These are phyloP conservation scores for Pteruthius melanotis DNA, from an alignment of 2,113 vertebrate species.

Conservation along the genomic window DNA sequence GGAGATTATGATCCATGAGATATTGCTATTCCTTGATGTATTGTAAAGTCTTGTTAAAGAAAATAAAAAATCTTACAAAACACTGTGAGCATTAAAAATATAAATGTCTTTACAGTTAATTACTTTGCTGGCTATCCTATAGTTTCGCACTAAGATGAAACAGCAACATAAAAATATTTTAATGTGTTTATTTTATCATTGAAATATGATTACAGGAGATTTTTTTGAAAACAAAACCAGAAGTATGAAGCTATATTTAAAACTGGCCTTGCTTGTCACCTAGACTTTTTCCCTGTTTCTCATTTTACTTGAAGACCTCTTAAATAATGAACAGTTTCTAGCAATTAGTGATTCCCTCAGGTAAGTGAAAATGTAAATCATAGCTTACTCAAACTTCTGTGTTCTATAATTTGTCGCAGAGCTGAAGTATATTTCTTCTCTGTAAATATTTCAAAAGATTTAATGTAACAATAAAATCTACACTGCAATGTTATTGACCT, in stretches of 20 bases:
- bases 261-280: not conserved
- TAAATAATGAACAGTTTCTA: constrained; percentile 40
- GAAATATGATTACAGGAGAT: not conserved
- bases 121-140: not conserved
- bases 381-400: constrained; percentile 20
- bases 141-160: not conserved
- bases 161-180: not conserved
- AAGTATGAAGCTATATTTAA: not conserved
- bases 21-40: not conserved
- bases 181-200: not conserved
- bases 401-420: constrained; percentile 25
- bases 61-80: not conserved
- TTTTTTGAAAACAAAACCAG: not conserved
- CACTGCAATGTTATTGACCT: not conserved
- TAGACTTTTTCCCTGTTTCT: not conserved
- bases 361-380: constrained; percentile 53
- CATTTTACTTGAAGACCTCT: constrained; percentile 3
- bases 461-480: constrained; percentile 50
- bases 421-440: constrained; percentile 27
- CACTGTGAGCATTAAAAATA: not conserved
- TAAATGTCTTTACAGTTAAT: constrained; percentile 12
- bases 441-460: constrained; percentile 58
- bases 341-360: constrained; percentile 45
- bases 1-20: not conserved
- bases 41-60: not conserved